phyloP scores from a whole-genome alignment of 2,888 invertebrate genomes.

The Palloptera scutellata region DNA sequence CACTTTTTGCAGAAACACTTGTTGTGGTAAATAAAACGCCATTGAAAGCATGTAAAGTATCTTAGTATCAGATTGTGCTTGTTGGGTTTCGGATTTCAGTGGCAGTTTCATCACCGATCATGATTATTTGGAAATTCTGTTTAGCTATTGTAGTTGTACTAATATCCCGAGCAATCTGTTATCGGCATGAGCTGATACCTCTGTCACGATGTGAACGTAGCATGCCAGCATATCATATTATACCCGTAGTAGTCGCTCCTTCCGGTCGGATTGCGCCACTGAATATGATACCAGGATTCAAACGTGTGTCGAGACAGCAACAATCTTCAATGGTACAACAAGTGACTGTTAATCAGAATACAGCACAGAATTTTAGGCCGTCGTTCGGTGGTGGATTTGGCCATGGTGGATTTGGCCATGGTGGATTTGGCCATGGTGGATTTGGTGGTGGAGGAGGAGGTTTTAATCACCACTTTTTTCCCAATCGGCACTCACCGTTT shows the following conservation, averaged over 20 bases:
- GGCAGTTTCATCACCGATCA: no score
- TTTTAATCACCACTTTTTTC: not conserved
- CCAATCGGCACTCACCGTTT: not conserved
- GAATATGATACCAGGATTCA: not conserved
- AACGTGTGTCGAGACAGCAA: not conserved
- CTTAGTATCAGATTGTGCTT: not conserved
- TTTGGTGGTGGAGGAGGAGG: not conserved
- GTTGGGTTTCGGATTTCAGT: not conserved
- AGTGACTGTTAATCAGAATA: not conserved
- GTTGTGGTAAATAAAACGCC: not conserved
- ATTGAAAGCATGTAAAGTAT: not conserved
- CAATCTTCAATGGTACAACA: slow-evolving; percentile 5
- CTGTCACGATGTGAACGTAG: not conserved
- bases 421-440: no score
- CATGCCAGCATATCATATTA: not conserved
- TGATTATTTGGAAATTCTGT: no score
- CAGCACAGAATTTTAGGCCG: not conserved
- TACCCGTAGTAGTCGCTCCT: not conserved
- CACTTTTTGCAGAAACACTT: no score
- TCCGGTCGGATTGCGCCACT: not conserved
- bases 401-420: not conserved
- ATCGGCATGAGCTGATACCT: not conserved
- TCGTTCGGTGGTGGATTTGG: not conserved
- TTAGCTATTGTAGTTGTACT: not conserved
- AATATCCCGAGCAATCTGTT: not conserved